A percentile compares a stretch with the other conserved stretches of the same genome.
These are phyloP conservation scores for Hafferia zeledoni DNA, from an alignment of 2,797 vertebrate genomes.

Conservation along the genomic window DNA sequence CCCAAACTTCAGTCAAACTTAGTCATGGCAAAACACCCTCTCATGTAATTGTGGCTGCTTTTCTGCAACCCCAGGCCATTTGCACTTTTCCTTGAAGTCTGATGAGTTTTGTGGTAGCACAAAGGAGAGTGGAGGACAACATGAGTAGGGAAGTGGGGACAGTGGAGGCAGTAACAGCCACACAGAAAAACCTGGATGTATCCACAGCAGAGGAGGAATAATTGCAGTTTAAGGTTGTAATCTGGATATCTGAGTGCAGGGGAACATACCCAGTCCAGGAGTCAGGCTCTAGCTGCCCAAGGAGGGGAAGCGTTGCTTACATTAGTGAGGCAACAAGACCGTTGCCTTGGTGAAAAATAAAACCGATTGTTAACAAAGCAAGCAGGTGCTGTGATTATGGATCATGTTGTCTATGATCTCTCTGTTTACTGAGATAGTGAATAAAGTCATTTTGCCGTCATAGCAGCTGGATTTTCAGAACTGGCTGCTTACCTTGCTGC, in stretches of 20 bases:
- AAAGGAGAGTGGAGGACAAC: not conserved
- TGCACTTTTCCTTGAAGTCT: not conserved
- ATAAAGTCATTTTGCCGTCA: not conserved
- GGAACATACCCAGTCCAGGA: not conserved
- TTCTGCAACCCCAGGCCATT: not conserved
- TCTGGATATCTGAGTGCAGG: not conserved
- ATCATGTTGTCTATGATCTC: not conserved
- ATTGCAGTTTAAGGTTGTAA: not conserved
- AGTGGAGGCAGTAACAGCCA: not conserved
- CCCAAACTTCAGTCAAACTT: not conserved
- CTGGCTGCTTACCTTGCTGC: not conserved
- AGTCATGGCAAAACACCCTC: not conserved
- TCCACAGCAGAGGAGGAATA: not conserved
- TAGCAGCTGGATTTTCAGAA: not conserved
- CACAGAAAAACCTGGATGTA: not conserved
- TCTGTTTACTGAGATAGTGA: not conserved
- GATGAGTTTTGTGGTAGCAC: not conserved
- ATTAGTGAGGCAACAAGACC: not conserved
- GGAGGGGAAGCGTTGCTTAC: not conserved
- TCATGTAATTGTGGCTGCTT: not conserved
- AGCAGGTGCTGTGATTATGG: not conserved
- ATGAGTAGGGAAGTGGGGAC: not conserved
- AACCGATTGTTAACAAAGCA: not conserved
- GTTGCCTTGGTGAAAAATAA: not conserved
- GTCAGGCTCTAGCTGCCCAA: not conserved